These are phyloP conservation scores for Alcedo atthis DNA, from an alignment of 2,797 vertebrate species.

Conservation along the genomic window DNA sequence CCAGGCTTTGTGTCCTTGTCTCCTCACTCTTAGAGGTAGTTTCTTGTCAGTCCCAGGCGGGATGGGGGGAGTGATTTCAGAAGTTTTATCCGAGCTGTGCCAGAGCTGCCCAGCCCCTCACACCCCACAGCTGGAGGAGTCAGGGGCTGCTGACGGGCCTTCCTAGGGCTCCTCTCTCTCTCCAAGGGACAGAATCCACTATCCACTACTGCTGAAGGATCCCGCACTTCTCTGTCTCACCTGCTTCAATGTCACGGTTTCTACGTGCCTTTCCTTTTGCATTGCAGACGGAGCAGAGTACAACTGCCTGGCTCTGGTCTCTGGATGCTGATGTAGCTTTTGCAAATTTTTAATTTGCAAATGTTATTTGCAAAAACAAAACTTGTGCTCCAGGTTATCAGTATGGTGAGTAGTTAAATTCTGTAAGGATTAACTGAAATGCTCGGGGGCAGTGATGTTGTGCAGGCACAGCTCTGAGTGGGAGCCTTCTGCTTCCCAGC, in stretches of 20 bases:
- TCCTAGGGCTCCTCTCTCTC: background rate
- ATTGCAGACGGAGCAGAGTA: rapidly evolving
- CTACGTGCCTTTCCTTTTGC: background rate
- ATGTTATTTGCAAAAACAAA: background rate
- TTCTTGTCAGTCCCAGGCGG: background rate
- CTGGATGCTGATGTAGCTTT: background rate
- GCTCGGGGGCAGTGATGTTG: rapidly evolving
- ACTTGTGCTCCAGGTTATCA: background rate
- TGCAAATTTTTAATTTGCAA: background rate
- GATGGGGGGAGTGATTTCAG: background rate
- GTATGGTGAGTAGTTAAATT: background rate
- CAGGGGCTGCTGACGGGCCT: background rate
- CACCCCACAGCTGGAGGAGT: rapidly evolving
- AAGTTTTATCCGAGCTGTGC: background rate
- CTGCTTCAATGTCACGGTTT: background rate
- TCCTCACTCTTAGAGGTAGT: background rate
- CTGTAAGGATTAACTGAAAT: background rate
- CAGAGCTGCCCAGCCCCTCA: background rate
- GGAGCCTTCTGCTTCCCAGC: background rate
- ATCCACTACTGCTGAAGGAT: background rate
- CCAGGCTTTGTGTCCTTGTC: background rate
- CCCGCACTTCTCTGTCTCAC: background rate
- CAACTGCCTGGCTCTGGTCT: rapidly evolving
- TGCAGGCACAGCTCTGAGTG: rapidly evolving
- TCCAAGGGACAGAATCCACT: background rate